Conservation (phyloP, 1,140 invertebrate genomes). For the Globodera ellingtonae region DNA sequence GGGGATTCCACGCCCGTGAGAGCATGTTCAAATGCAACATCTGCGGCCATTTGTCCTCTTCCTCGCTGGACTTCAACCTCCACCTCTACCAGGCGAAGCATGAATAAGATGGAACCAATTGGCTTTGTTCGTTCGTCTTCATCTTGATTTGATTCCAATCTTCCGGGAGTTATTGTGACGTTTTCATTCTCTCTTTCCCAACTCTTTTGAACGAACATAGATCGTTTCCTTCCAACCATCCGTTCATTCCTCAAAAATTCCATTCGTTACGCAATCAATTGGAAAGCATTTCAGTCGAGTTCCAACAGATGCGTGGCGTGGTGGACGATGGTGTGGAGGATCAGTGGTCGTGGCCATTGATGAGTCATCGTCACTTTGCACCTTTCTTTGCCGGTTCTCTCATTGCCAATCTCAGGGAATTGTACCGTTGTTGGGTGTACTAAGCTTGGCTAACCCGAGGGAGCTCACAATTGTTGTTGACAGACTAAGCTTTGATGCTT, state of each 20-base stretch:
- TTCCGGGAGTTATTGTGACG: neutral
- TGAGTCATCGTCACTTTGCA: neutral
- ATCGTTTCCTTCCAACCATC: neutral
- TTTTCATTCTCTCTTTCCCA: neutral
- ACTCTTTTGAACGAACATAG: neutral
- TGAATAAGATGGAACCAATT: conserved; percentile 32
- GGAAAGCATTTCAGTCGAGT: neutral
- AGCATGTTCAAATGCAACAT: conserved; percentile 92
- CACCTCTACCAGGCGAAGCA: conserved; percentile 85
- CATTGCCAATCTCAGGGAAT: conserved; percentile 22
- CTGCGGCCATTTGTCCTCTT: conserved; percentile 80
- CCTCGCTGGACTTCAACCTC: conserved; percentile 85
- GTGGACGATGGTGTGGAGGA: too few relatives aligned
- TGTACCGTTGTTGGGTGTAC: conserved; percentile 24
- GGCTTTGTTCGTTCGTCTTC: neutral
- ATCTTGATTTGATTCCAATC: neutral
- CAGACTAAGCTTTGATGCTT: neutral
- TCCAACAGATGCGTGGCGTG: too few relatives aligned
- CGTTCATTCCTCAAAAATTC: neutral
- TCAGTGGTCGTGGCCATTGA: neutral
- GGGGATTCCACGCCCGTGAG: conserved; percentile 87
- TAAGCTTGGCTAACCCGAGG: neutral
- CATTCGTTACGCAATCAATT: neutral
- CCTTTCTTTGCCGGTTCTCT: conserved; percentile 27
- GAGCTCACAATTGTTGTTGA: neutral